phyloP scores from a whole-genome alignment of 2,797 vertebrate genomes.

The Acanthopagrus latus region DNA sequence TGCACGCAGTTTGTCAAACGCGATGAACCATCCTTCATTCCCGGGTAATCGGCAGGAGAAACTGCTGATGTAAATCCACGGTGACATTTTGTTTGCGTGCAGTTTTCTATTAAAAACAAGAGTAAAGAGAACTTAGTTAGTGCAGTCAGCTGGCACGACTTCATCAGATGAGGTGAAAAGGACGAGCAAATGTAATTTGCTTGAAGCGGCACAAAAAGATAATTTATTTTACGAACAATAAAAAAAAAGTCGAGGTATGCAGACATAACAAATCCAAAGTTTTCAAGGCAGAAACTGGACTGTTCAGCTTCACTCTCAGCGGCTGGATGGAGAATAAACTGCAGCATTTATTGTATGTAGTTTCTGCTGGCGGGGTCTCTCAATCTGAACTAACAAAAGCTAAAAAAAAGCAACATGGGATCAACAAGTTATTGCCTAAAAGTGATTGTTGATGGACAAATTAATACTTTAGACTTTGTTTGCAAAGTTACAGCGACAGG shows the following conservation, averaged over 20 bases:
- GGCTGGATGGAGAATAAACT: not conserved
- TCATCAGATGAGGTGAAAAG: not conserved
- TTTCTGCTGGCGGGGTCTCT: no score
- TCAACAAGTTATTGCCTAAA: no score
- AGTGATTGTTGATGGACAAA: no score
- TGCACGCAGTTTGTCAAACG: slow-evolving; percentile 35
- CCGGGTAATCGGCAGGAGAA: slow-evolving; percentile 24
- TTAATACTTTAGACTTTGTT: no score
- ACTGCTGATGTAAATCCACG: slow-evolving; percentile 28
- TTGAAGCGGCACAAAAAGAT: not conserved
- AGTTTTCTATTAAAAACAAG: not conserved
- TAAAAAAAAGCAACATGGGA: no score
- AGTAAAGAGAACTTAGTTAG: slow-evolving; percentile 9
- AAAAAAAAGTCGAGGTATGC: not conserved
- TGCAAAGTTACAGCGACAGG: no score
- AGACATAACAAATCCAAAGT: not conserved
- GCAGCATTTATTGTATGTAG: not conserved
- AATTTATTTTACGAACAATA: not conserved
- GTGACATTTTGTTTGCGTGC: slow-evolving; percentile 14
- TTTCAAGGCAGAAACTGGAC: not conserved
- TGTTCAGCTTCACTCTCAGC: not conserved
- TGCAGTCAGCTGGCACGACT: not conserved
- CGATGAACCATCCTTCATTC: slow-evolving; percentile 17
- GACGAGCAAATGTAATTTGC: not conserved
- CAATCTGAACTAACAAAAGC: no score